Percentiles rank a stretch among this genome's conserved stretches.
phyloP scores from a whole-genome alignment of 64 coral and sea anemone genomes.

The Montipora foliosa region DNA sequence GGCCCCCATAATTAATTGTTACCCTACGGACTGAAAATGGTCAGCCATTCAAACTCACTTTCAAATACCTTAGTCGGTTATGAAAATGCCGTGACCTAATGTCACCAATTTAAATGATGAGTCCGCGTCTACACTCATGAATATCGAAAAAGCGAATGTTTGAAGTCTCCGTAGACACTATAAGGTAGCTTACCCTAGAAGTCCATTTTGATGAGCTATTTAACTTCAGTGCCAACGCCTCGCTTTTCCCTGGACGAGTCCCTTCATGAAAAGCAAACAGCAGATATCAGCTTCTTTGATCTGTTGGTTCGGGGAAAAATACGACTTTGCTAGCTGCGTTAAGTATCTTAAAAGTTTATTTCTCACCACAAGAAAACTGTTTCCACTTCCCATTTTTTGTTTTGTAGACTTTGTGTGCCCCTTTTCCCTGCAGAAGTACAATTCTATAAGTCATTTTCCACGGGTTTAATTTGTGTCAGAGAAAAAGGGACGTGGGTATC shows the following conservation, averaged over 20 bases:
- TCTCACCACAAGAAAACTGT: slow-evolving; percentile 25
- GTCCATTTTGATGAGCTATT: background rate
- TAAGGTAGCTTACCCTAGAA: background rate
- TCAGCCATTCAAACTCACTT: no score
- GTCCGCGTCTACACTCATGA: no score
- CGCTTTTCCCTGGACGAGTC: background rate
- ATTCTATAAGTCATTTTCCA: background rate
- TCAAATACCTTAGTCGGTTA: no score
- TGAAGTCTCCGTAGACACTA: no score
- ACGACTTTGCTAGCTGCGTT: background rate
- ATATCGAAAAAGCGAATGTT: no score
- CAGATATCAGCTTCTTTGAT: background rate
- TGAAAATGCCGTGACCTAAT: no score
- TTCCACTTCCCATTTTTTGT: slow-evolving; percentile 16
- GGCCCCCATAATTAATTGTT: no score
- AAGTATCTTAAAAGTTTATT: background rate
- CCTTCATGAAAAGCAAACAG: background rate
- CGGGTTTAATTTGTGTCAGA: no score
- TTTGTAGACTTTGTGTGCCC: slow-evolving; percentile 39
- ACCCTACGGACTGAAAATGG: no score
- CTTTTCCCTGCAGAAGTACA: background rate
- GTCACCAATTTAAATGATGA: no score
- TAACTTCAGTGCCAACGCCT: background rate
- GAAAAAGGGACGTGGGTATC: no score
- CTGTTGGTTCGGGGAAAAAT: background rate